phyloP scores from a whole-genome alignment of 2,797 vertebrate genomes.

The Lindbergichthys nudifrons region DNA sequence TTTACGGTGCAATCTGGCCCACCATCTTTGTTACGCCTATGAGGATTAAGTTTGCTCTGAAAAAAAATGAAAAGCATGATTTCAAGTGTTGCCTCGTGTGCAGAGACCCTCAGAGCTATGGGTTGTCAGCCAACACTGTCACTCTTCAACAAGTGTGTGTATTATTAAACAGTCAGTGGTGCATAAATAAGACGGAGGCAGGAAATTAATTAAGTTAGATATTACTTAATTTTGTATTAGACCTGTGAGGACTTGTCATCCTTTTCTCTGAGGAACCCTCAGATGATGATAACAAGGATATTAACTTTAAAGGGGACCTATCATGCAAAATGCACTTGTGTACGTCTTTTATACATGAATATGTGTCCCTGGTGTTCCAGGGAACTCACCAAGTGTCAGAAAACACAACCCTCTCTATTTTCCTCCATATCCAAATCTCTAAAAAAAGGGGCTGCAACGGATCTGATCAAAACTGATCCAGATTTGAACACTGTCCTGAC shows the following conservation, averaged over 20 bases:
- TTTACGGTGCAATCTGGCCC: constrained; percentile 12
- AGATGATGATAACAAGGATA: constrained; percentile 15
- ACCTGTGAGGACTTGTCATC: not conserved
- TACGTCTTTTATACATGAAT: too few relatives aligned
- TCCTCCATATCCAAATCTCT: too few relatives aligned
- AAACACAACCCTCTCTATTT: too few relatives aligned
- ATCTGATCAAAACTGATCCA: too few relatives aligned
- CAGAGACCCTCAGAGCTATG: not conserved
- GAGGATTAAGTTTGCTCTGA: not conserved
- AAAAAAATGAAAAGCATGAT: constrained; percentile 1
- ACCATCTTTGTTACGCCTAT: not conserved
- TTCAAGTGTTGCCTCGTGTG: not conserved
- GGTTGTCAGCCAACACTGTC: not conserved
- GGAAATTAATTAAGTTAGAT: constrained; percentile 8
- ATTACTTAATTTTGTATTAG: constrained; percentile 18
- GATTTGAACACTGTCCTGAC: too few relatives aligned
- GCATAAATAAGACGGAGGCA: constrained; percentile 15
- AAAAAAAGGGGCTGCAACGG: too few relatives aligned
- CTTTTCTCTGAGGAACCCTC: constrained; percentile 14
- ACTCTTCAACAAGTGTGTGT: not conserved
- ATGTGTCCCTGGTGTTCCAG: too few relatives aligned
- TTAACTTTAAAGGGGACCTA: not conserved
- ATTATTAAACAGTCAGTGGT: constrained; percentile 26
- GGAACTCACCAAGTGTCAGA: too few relatives aligned
- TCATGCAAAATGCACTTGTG: too few relatives aligned